A percentile compares a stretch with the other conserved stretches of the same genome.
These are phyloP conservation scores for Trichogramma pretiosum DNA, from an alignment of 1,140 invertebrate species.

Conservation along the genomic window DNA sequence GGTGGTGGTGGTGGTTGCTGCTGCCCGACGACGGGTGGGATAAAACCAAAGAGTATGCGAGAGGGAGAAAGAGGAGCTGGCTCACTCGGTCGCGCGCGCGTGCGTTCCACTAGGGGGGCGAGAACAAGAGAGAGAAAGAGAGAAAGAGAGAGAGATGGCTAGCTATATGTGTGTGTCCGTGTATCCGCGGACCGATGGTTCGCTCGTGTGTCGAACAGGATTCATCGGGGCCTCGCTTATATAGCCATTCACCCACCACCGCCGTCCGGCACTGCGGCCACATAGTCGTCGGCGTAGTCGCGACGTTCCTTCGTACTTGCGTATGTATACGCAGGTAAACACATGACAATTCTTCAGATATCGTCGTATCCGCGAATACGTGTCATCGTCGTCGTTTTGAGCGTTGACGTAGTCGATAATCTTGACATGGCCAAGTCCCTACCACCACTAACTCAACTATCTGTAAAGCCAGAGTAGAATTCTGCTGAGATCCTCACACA, in stretches of 20 bases:
- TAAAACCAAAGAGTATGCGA: neutral
- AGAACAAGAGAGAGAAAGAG: slow-evolving; percentile 12
- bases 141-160: neutral
- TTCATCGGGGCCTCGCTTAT: slow-evolving; percentile 41
- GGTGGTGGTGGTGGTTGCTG: neutral
- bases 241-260: slow-evolving; percentile 40
- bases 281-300: slow-evolving; percentile 27
- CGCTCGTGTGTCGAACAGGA: slow-evolving; percentile 42
- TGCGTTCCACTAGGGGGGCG: too few species aligned
- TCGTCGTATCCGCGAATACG: too few species aligned
- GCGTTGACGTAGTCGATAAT: too few species aligned
- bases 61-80: neutral
- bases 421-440: too few species aligned
- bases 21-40: neutral
- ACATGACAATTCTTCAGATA: too few species aligned
- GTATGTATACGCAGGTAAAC: too few species aligned
- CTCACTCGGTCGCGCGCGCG: slow-evolving; percentile 22
- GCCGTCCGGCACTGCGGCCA: slow-evolving; percentile 10
- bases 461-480: too few species aligned
- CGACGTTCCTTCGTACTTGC: slow-evolving; percentile 21
- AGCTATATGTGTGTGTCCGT: neutral
- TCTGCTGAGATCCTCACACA: too few species aligned
- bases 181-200: slow-evolving; percentile 29
- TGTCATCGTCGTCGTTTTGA: too few species aligned
- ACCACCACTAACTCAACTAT: too few species aligned